Conservation (phyloP, 2,797 vertebrate genomes). For the Caiman crocodilus region DNA sequence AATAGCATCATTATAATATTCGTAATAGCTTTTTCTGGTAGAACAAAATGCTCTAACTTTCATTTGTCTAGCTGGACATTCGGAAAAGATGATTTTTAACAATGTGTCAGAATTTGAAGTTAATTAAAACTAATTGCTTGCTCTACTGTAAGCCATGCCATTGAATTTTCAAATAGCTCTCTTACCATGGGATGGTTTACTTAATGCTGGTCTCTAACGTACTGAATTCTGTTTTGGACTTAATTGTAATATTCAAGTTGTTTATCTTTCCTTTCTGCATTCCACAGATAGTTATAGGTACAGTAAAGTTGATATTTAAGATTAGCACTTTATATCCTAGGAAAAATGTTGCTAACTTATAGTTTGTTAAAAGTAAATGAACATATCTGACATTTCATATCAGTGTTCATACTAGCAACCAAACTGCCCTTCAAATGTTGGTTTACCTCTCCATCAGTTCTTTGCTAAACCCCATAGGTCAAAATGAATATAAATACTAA, state of each 20-base stretch:
- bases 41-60: slow-evolving; percentile 42
- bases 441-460: neutral
- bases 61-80: slow-evolving; percentile 39
- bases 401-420: neutral
- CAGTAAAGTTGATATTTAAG: slow-evolving; percentile 8
- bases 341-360: slow-evolving; percentile 20
- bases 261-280: slow-evolving; percentile 55
- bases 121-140: slow-evolving; percentile 78
- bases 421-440: neutral
- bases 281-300: slow-evolving; percentile 44
- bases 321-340: neutral
- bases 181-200: slow-evolving; percentile 55
- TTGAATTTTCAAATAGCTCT: slow-evolving; percentile 59
- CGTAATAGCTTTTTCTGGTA: slow-evolving; percentile 47
- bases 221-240: slow-evolving; percentile 43
- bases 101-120: slow-evolving; percentile 74
- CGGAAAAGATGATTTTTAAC: slow-evolving; percentile 50
- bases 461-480: neutral
- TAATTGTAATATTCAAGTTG: slow-evolving; percentile 51
- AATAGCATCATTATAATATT: slow-evolving; percentile 19
- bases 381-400: neutral
- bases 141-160: slow-evolving; percentile 62
- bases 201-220: slow-evolving; percentile 32
- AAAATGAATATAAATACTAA: neutral
- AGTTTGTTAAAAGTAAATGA: neutral